Base-by-base conservation (phyloP, 2,113 vertebrate species). In the Apteryx owenii region DNA sequence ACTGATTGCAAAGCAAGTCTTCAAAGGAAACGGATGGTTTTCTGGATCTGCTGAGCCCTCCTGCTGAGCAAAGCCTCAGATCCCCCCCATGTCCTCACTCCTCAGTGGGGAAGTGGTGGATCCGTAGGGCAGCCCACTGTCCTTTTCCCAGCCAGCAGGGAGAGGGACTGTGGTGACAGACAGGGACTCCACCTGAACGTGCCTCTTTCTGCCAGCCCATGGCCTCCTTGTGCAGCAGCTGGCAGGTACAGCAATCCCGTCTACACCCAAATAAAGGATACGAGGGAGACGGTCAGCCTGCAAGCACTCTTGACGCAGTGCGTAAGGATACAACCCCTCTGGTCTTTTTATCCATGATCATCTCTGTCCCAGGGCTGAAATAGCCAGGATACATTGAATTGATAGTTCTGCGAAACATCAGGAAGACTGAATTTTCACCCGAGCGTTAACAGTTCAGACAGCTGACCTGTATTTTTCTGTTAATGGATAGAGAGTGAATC, bases 11-110 rank as follows among this genome's bases (percentile, higher is more conserved):
- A n/a, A 71, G 25, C 25, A 81, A 85, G 33, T 40, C 56, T 10
- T 62, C 72, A 91, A 96, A 91, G 69, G 68, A 96, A 91, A 88
- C 6, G 31, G 46, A 56, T 78, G 31, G n/a, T 38, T 83, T 94
- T 61, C 60, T 25, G 31, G 50, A 88, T 61, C 71, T 56, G 46
- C n/a, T 71, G 51, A 66, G 10, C 28, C 22, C 42, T 53, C 28
- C 33, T 0, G 0, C 44, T 40, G 60, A 81, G 60, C 2, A 25
- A 85, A 86, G 38, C 28, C n/a, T 14, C 54, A 21, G 12, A 16
- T 82, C 72, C 17, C 23, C 11, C 11, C 28, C 44, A 26, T 6
- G 14, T 46, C 9, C 53, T 69, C 25, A 9, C 2, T 38, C n/a
- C 51, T 40, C 4, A 1, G 29, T 23, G 23, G 10, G 33, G 19